These are phyloP conservation scores for Ploceus nigricollis DNA, from an alignment of 2,113 vertebrate genomes.

Conservation along the genomic window DNA sequence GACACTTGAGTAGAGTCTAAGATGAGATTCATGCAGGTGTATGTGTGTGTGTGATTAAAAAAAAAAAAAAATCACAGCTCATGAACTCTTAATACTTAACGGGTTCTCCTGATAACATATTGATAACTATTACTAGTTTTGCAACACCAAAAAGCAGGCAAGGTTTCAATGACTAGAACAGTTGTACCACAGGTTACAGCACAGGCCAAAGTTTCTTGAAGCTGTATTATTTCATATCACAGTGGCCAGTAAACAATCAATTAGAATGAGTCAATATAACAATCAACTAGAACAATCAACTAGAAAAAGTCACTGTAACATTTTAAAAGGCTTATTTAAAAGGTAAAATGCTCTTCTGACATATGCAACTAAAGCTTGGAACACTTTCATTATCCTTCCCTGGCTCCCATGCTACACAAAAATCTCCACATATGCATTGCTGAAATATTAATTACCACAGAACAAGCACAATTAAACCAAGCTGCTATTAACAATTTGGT, in stretches of 20 bases:
- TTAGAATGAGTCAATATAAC: background rate
- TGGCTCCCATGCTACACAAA: background rate
- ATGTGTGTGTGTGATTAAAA: background rate
- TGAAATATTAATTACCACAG: background rate
- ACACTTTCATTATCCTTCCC: background rate
- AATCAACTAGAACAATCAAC: background rate
- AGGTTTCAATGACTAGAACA: background rate
- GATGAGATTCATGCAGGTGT: background rate
- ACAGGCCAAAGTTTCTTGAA: background rate
- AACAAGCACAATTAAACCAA: background rate
- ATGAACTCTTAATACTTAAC: background rate
- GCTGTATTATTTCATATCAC: background rate
- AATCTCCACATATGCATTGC: background rate
- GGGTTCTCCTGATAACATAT: background rate
- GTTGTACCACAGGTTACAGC: background rate
- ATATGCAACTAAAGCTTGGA: background rate
- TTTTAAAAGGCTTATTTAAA: background rate
- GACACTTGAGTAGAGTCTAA: background rate
- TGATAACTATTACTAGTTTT: background rate
- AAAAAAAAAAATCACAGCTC: background rate
- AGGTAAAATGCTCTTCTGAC: background rate
- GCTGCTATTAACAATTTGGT: background rate
- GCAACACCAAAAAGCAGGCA: background rate
- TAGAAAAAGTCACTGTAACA: background rate
- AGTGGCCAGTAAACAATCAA: background rate